Conservation (phyloP, 2,113 vertebrate genomes). For the Urocitellus parryii region DNA sequence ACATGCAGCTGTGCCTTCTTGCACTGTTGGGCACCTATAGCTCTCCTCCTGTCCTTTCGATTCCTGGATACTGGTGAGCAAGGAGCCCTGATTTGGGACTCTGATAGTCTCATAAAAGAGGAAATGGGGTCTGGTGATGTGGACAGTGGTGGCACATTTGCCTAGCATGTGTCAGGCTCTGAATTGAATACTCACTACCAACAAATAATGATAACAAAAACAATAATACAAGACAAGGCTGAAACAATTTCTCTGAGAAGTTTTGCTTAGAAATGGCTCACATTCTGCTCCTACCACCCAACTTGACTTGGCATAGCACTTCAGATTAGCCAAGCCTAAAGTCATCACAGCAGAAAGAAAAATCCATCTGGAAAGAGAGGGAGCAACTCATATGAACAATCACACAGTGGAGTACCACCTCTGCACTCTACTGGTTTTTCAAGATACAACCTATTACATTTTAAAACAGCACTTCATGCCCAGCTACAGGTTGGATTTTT, state of each 20-base stretch:
- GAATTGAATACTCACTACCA: not conserved
- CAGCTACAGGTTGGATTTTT: not conserved
- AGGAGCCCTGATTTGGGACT: not conserved
- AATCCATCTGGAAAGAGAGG: accelerated
- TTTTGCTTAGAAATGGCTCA: not conserved
- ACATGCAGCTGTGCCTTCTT: not conserved
- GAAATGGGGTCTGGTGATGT: not conserved
- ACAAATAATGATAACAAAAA: no score
- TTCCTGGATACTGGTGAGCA: not conserved
- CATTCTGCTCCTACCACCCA: accelerated
- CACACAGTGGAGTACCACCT: accelerated
- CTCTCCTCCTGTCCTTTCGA: not conserved
- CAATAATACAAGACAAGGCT: not conserved
- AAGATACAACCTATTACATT: not conserved
- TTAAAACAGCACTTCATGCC: not conserved
- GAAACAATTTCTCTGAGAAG: not conserved
- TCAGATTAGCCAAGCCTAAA: not conserved
- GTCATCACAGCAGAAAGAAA: not conserved
- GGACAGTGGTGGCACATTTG: not conserved
- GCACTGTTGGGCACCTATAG: not conserved
- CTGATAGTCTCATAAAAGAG: not conserved
- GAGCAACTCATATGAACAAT: not conserved
- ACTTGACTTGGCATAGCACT: accelerated
- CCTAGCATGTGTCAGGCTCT: no score
- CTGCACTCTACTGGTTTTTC: no score